Base-by-base conservation (phyloP, 2,888 invertebrate species). In the Coleophora flavipennella region DNA sequence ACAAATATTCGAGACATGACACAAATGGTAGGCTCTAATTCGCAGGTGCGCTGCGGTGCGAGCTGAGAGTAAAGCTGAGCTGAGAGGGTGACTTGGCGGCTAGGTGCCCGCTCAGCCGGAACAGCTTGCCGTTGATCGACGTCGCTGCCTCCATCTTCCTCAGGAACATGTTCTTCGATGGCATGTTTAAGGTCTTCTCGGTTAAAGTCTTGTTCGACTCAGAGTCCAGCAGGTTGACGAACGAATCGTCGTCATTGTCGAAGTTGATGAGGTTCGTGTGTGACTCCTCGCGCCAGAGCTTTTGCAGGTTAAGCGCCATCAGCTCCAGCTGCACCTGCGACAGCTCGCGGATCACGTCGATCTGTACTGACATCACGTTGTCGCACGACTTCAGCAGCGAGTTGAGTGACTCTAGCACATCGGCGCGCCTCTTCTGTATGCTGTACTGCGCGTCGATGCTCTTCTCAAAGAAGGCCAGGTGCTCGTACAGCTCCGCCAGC, bases 401-500 rank as follows among this genome's bases (percentile, higher is more conserved):
- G 53, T 87, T 86, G 1, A 89, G 61, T 0, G 85, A 81, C 57
- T 89, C 89, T 13, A 89, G 58, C 13, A 88, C 85, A 37, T 89
- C 88, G 1, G 86, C 87, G 13, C 89, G 69, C 34, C 87, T 73
- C 58, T 87, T 88, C 50, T 89, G 89, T 13, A 89, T 81, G 43
- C 71, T 83, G 55, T 89, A 89, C 49, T 83, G 83, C 44, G 69
- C 73, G 44, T 91, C 91, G 32, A 90, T 77, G 57, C 90, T 89
- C 31, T 85, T 76, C 64, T 93, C 93, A 69, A 91, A 93, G 63
- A 91, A 91, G 0, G 91, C 88, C 38, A 93, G 72, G 55, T 88
- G 86, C 50, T 89, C 88, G 58, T 89, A 91, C 10, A 91, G 63
- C 52, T 89, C 89, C 32, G 90, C 91, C 33, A 88, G 60, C 57